These are phyloP conservation scores for Aplochiton taeniatus DNA, from an alignment of 2,797 vertebrate genomes.

Conservation along the genomic window DNA sequence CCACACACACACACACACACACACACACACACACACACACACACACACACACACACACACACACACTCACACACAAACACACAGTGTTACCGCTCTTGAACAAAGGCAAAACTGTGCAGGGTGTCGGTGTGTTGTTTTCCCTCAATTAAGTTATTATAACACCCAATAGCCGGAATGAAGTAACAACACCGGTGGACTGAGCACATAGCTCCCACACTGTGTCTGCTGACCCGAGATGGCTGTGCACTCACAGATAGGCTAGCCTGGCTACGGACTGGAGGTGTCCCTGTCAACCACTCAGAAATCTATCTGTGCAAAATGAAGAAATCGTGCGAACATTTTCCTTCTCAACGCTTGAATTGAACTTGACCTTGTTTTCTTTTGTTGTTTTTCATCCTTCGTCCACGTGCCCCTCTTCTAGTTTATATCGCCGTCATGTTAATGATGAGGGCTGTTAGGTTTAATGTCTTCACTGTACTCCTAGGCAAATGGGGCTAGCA, in stretches of 20 bases:
- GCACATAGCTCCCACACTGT: background rate
- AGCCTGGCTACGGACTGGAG: no score
- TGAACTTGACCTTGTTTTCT: no score
- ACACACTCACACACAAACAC: conserved; percentile 24
- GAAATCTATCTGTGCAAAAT: no score
- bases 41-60: conserved; percentile 40
- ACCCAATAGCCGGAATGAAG: conserved; percentile 33
- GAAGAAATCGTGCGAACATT: no score
- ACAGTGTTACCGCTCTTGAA: conserved; percentile 53
- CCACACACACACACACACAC: conserved; percentile 22
- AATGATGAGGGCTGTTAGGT: no score
- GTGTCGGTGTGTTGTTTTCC: conserved; percentile 38
- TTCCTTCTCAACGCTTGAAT: no score
- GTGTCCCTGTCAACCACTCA: no score
- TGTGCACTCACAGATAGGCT: no score
- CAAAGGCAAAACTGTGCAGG: conserved; percentile 41
- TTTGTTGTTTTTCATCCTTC: no score
- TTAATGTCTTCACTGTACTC: no score
- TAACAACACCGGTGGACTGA: conserved; percentile 18
- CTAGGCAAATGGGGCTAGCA: conserved; percentile 10
- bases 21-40: conserved; percentile 25
- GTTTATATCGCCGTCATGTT: no score
- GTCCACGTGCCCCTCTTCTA: no score
- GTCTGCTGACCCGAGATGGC: background rate
- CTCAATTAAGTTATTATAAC: conserved; percentile 43